Base-by-base conservation (phyloP, 1,140 invertebrate species). In the Copidosoma floridanum region DNA sequence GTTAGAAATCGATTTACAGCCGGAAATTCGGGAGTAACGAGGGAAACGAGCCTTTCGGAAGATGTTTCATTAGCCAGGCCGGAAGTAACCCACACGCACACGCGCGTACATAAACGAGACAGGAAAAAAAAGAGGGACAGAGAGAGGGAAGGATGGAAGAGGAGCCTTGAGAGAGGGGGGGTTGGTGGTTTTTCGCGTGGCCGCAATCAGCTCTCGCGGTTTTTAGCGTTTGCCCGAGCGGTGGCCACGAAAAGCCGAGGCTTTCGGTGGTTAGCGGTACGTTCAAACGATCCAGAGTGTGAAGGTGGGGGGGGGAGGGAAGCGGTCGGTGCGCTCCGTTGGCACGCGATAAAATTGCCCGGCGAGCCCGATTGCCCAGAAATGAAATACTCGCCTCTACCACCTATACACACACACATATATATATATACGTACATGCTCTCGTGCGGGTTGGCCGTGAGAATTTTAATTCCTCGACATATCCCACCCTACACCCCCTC, bases 281-380 rank as follows among this genome's bases (percentile, higher is more conserved):
- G 57, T 3, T 18, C n/a, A n/a, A n/a, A n/a, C n/a, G n/a, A n/a
- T n/a, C n/a, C n/a, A n/a, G n/a, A n/a, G n/a, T n/a, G n/a, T n/a
- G n/a, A n/a, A n/a, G n/a, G n/a, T n/a, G n/a, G n/a, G n/a, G n/a
- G 54, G 20, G 12, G 21, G 47, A 51, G 51, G 51, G 37, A 26
- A n/a, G 3, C 51, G 38, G 43, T 3, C 18, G 24, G 27, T 52
- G 18, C 37, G 20, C 44, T 37, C 48, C 44, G 14, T 47, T 35
- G 56, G 51, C 62, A 54, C 57, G 57, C 57, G 52, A 41, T 38
- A 29, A 53, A 64, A 59, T 64, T 64, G 62, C 43, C 52, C 62
- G 52, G n/a, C n/a, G n/a, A n/a, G n/a, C n/a, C 55, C 62, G 47
- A 64, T 64, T 64, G 57, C 56, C 56, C 62, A 64, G 62, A 64